Evolutionary conservation across 2,113 vertebrate species (phyloP), one percentile per base, ranked within the genome.

Genomic region (Oncorhynchus mykiss): DNA sequence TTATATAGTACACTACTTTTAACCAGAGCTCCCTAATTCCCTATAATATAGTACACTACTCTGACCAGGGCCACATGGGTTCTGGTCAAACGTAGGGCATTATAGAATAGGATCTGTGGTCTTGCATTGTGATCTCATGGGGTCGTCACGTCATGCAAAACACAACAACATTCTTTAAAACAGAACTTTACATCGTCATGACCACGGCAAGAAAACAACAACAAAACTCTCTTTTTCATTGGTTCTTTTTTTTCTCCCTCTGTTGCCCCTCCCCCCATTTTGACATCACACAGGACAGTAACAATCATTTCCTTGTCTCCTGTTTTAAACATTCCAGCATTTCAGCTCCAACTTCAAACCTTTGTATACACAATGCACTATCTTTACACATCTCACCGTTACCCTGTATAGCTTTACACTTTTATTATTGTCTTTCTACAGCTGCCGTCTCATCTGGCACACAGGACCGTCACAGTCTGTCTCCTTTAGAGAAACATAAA

Each of bases 91-190:
- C 16, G 49, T 18, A 54, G 14, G 3, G 49, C 14, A 18, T 18
- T 18, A 54, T 18, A 14, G 39, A 45, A 54, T 5, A 18, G 3
- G 16, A 54, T 54, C 49, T 18, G 49, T 88, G 79, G 78, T 82
- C 74, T 85, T 80, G 65, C 74, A 78, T 80, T 86, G 83, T 85
- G 74, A 77, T 80, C 69, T 65, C 79, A 34, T 82, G 68, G 49
- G 62, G 22, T 75, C 66, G 8, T 78, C 75, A 80, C 16, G 57
- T 87, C 90, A 92, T 90, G 90, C 90, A 88, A 89, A 84, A 84
- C 82, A 65, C n/a, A 87, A 84, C 70, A 83, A 84, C 75, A 79
- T 34, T 77, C 24, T 67, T 76, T 76, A 75, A 76, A 85, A 70
- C 8, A 9, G 18, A 80, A 85, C 77, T 78, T 81, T 80, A 86